These are phyloP conservation scores for Drosophila cracens DNA, from an alignment of 2,888 invertebrate species.

Conservation along the genomic window DNA sequence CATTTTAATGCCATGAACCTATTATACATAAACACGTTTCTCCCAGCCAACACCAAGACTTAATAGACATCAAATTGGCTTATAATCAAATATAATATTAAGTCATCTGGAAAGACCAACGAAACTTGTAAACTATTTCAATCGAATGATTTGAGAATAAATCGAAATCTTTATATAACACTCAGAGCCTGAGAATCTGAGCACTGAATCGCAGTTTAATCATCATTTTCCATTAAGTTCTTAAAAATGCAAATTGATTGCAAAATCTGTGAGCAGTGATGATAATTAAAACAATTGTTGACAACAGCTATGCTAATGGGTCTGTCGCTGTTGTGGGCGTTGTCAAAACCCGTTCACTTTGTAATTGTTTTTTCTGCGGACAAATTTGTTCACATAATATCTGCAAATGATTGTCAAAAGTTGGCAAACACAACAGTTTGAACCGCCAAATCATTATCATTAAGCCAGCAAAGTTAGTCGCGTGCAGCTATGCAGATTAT, in stretches of 20 bases:
- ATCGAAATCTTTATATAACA: not conserved
- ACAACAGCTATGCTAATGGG: not conserved
- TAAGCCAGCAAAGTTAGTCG: conserved; percentile 1
- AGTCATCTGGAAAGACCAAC: not conserved
- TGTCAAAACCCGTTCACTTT: not conserved
- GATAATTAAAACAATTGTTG: conserved; percentile 18
- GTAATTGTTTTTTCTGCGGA: conserved; percentile 1
- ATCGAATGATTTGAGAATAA: not conserved
- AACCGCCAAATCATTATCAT: conserved; percentile 4
- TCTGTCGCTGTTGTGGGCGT: conserved; percentile 10
- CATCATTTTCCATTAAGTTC: not conserved
- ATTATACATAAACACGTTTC: not conserved
- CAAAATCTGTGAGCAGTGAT: not conserved
- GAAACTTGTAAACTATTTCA: not conserved
- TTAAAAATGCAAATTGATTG: conserved; percentile 21
- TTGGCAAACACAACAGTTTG: conserved; percentile 19
- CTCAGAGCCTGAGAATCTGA: not conserved
- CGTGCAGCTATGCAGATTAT: not conserved
- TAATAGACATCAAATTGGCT: not conserved
- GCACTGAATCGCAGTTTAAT: not conserved
- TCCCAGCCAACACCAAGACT: not conserved
- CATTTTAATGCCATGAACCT: not conserved
- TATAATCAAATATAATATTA: not conserved
- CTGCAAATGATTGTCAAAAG: conserved; percentile 33
- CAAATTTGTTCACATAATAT: conserved; percentile 12